Percentiles rank a stretch among this genome's conserved stretches.
phyloP scores from a whole-genome alignment of 2,797 vertebrate genomes.

The Microchirus variegatus region DNA sequence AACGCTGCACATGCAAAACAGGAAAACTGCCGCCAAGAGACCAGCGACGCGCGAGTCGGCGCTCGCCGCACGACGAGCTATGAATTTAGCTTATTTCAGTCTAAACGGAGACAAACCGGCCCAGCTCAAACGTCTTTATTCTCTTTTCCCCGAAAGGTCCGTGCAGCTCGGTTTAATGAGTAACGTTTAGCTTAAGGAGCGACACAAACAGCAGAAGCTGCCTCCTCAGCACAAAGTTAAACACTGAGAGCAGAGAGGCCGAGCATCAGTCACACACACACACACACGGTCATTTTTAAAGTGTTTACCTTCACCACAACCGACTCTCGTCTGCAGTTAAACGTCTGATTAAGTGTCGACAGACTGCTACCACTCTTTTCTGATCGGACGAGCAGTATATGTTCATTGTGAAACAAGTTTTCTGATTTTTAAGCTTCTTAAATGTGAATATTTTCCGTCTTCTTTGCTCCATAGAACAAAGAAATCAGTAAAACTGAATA shows the following conservation, averaged over 20 bases:
- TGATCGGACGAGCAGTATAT: no score
- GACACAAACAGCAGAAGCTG: slow-evolving; percentile 24
- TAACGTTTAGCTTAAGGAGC: slow-evolving; percentile 6
- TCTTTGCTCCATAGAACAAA: no score
- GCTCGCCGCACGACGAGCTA: no score
- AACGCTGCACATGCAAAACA: no score
- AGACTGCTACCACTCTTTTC: not conserved
- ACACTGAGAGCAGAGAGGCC: not conserved
- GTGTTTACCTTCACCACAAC: not conserved
- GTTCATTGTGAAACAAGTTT: no score
- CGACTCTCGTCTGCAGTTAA: not conserved
- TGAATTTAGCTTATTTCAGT: no score
- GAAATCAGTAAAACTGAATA: no score
- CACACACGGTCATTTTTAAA: slow-evolving; percentile 2
- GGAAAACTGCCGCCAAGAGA: no score
- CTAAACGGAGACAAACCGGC: not conserved
- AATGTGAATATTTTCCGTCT: no score
- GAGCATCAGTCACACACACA: not conserved
- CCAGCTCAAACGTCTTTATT: not conserved
- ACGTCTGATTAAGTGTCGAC: not conserved
- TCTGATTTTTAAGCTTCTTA: no score
- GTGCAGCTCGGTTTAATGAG: not conserved
- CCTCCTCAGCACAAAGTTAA: slow-evolving; percentile 19
- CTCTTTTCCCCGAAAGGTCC: not conserved
- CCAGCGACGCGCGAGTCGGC: no score